Percentiles rank a stretch among this genome's conserved stretches.
These are phyloP conservation scores for Melopsittacus undulatus DNA, from an alignment of 2,797 vertebrate genomes.

Conservation along the genomic window DNA sequence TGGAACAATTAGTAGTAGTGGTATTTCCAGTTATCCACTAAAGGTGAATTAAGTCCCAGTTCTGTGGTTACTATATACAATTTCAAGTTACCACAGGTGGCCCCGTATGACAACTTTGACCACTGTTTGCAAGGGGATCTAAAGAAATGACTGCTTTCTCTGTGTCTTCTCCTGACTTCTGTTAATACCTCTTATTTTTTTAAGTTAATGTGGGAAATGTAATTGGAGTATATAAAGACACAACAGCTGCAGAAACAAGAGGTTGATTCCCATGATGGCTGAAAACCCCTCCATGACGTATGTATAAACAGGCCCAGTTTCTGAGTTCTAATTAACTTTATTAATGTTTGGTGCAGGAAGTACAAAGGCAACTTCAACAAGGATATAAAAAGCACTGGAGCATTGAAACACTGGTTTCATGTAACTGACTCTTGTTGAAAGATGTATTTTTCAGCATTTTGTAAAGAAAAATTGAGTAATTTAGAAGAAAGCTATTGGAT, in stretches of 20 bases:
- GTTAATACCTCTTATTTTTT: neutral
- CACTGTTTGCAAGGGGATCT: neutral
- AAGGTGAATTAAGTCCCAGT: neutral
- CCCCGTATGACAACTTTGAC: neutral
- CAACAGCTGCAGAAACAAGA: constrained; percentile 2
- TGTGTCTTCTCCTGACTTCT: neutral
- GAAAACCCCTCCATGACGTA: neutral
- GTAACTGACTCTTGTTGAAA: constrained; percentile 63
- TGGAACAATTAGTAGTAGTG: neutral
- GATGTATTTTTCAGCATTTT: constrained; percentile 50
- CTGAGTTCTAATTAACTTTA: constrained; percentile 75
- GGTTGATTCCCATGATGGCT: constrained; percentile 11
- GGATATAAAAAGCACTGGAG: constrained; percentile 71
- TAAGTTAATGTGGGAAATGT: constrained; percentile 7
- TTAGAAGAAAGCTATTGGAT: constrained; percentile 15
- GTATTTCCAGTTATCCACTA: neutral
- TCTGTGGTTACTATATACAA: neutral
- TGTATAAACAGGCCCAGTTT: constrained; percentile 48
- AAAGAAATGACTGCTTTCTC: neutral
- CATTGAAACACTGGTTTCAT: constrained; percentile 56
- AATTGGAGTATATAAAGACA: constrained; percentile 20
- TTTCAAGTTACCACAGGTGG: neutral
- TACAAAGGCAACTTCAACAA: constrained; percentile 70
- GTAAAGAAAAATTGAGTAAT: constrained; percentile 61
- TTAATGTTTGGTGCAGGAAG: constrained; percentile 71